These are phyloP conservation scores for Pilophorus perplexus DNA, from an alignment of 2,888 invertebrate species.

Conservation along the genomic window DNA sequence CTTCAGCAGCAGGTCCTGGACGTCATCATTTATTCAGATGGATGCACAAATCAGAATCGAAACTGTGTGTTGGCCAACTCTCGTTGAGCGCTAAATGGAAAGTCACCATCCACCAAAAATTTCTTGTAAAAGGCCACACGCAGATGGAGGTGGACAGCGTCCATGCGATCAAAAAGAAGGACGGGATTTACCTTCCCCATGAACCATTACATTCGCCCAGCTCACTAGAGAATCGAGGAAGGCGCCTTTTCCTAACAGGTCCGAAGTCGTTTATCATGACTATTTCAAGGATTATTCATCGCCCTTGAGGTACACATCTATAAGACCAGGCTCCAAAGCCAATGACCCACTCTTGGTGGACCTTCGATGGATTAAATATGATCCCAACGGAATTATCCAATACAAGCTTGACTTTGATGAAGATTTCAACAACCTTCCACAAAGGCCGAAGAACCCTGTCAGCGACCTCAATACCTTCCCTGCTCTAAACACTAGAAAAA, in stretches of 20 bases:
- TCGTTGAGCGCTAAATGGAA: constrained; percentile 1
- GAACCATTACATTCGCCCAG: constrained; percentile 14
- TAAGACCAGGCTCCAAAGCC: constrained; percentile 24
- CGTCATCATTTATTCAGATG: constrained; percentile 2
- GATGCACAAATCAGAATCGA: constrained; percentile 14
- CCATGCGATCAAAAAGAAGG: neutral
- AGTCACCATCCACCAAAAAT: constrained; percentile 13
- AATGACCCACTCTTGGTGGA: constrained; percentile 30
- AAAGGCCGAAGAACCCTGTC: neutral
- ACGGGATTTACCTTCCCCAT: constrained; percentile 4
- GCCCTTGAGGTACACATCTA: constrained; percentile 14
- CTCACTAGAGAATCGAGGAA: neutral
- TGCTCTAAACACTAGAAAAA: too few species aligned
- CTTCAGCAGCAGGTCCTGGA: neutral
- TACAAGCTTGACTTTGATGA: constrained; percentile 13
- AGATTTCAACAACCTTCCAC: neutral
- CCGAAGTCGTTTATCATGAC: neutral
- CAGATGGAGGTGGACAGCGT: constrained; percentile 29
- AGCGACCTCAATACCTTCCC: too few species aligned
- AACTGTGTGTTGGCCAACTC: constrained; percentile 3
- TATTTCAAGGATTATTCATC: constrained; percentile 4
- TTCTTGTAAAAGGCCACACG: constrained; percentile 15
- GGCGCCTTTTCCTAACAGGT: constrained; percentile 31
- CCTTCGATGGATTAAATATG: constrained; percentile 15
- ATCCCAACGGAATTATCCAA: neutral